A percentile compares a stretch with the other conserved stretches of the same genome.
Evolutionary conservation across 2,113 vertebrate species (phyloP).

Genomic region (Chloropsis hardwickii): DNA sequence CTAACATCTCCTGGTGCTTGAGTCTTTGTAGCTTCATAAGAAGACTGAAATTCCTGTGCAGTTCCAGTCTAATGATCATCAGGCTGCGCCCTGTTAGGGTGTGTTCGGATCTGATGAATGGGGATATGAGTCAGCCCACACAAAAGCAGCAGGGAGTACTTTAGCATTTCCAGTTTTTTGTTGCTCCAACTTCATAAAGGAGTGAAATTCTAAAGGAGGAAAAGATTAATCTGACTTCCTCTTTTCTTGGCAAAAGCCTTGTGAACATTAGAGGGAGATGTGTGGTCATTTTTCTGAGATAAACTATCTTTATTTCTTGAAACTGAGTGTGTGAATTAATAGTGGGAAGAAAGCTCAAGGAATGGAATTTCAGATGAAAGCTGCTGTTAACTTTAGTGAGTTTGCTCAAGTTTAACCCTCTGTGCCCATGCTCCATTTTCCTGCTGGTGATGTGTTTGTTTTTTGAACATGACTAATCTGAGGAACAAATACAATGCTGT

Average conservation of each 20-base stretch:
- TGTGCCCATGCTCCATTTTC: background rate
- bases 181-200: background rate
- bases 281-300: background rate
- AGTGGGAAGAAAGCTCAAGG: background rate
- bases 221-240: slow-evolving; percentile 5
- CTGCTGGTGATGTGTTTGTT: background rate
- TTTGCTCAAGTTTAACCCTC: background rate
- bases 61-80: background rate
- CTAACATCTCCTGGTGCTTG: background rate
- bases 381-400: background rate
- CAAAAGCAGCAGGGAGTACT: background rate
- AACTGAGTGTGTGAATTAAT: background rate
- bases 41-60: background rate
- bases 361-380: background rate
- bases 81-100: background rate
- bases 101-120: background rate
- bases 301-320: background rate
- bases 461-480: background rate
- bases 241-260: background rate
- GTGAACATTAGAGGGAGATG: background rate
- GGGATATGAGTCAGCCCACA: slow-evolving; percentile 40
- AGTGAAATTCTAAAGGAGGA: slow-evolving; percentile 43
- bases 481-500: background rate
- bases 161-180: slow-evolving; percentile 4
- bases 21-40: background rate